Conservation (phyloP, 2,797 vertebrate genomes). For the Clarias pachynema region DNA sequence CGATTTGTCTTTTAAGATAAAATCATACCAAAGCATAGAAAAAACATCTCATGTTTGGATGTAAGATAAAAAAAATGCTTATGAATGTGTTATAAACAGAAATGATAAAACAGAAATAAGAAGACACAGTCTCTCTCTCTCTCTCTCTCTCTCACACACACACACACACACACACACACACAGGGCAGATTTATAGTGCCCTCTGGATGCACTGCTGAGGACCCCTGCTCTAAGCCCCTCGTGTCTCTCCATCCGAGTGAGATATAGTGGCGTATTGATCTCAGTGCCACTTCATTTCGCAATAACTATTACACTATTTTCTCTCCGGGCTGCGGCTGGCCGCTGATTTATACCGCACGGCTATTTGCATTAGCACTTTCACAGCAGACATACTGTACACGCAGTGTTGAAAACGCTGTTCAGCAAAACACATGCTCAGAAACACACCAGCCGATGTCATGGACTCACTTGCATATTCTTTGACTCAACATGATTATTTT, state of each 20-base stretch:
- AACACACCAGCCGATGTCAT: not conserved
- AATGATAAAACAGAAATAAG: not conserved
- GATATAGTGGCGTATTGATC: constrained; percentile 98
- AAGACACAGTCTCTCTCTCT: constrained; percentile 32
- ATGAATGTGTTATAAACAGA: not conserved
- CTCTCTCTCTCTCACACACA: constrained; percentile 8
- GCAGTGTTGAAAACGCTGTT: not conserved
- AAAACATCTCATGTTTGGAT: not conserved
- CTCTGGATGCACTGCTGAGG: constrained; percentile 82
- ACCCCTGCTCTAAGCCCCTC: constrained; percentile 90
- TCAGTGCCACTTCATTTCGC: constrained; percentile 95
- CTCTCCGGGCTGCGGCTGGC: constrained; percentile 72
- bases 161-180: constrained; percentile 37
- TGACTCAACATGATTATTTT: not conserved
- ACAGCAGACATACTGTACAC: constrained; percentile 22
- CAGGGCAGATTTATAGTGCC: constrained; percentile 56
- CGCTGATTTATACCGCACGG: constrained; percentile 81
- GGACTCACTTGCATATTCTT: not conserved
- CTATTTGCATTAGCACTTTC: constrained; percentile 81
- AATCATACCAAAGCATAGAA: not conserved
- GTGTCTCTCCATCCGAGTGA: constrained; percentile 93
- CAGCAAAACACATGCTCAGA: not conserved
- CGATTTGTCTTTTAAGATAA: not conserved
- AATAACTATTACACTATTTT: constrained; percentile 95
- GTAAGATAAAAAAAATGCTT: not conserved